Percentiles rank a stretch among this genome's conserved stretches.
Evolutionary conservation across 2,888 invertebrate species (phyloP).

Genomic region (Geotrupes spiniger): DNA sequence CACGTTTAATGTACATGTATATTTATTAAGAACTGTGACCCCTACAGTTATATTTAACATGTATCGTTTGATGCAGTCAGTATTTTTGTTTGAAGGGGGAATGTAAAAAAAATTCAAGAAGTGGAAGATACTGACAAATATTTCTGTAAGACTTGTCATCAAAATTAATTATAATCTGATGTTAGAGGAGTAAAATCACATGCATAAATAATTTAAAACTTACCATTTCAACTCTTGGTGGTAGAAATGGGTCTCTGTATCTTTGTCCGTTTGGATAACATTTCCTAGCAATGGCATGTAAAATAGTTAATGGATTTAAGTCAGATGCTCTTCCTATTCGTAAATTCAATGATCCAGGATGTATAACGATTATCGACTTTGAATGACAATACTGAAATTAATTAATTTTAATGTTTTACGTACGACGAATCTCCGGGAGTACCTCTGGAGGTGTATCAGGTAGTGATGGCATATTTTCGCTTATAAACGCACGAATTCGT

Average conservation of each 20-base stretch:
- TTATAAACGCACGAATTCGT: too few species aligned
- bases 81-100: too few species aligned
- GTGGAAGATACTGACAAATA: too few species aligned
- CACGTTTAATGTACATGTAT: too few species aligned
- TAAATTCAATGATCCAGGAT: slow-evolving; percentile 88
- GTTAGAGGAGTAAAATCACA: too few species aligned
- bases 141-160: too few species aligned
- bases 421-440: not conserved
- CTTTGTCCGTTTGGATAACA: slow-evolving; percentile 52
- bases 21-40: too few species aligned
- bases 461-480: slow-evolving; percentile 17
- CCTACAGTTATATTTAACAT: too few species aligned
- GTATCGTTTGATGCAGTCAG: too few species aligned
- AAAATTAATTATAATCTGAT: too few species aligned
- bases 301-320: slow-evolving; percentile 76
- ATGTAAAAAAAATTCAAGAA: too few species aligned
- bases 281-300: slow-evolving; percentile 82
- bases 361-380: slow-evolving; percentile 86
- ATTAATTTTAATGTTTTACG: not conserved
- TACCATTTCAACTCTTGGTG: slow-evolving; percentile 53
- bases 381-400: slow-evolving; percentile 66
- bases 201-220: not conserved
- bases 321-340: slow-evolving; percentile 90
- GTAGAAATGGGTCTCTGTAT: slow-evolving; percentile 65
- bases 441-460: slow-evolving; percentile 22